Percentiles rank a stretch among this genome's conserved stretches.
phyloP scores from a whole-genome alignment of 2,888 invertebrate genomes.

The Sinhomidia bicolor region DNA sequence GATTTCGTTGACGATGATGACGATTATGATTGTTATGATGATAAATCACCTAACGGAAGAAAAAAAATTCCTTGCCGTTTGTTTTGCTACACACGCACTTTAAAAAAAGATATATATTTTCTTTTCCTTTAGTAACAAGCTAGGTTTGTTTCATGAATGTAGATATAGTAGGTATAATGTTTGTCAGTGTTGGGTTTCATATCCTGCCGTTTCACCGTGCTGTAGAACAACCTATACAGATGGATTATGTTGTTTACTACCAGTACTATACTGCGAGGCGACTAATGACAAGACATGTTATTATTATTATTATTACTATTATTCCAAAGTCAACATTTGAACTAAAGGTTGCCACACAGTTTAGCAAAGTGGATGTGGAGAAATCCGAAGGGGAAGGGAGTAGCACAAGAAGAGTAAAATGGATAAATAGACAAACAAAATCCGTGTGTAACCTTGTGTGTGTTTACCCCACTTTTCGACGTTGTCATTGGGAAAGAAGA shows the following conservation, averaged over 20 bases:
- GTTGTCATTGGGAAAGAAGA: no score
- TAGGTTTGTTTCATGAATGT: no score
- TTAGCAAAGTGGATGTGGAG: neutral
- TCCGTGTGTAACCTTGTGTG: neutral
- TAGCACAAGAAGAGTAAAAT: neutral
- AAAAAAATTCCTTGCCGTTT: neutral
- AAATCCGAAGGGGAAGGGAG: no score
- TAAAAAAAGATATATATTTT: no score
- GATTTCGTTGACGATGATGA: conserved; percentile 15
- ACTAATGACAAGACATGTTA: conserved; percentile 42
- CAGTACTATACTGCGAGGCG: neutral
- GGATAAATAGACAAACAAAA: conserved; percentile 5
- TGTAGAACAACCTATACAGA: neutral
- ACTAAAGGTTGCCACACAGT: neutral
- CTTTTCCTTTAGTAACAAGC: no score
- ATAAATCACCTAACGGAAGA: conserved; percentile 52
- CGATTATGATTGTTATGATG: conserved; percentile 40
- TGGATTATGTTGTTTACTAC: neutral
- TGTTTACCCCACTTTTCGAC: neutral
- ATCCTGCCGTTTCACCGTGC: neutral
- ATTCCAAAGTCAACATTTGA: conserved; percentile 14
- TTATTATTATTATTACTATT: conserved; percentile 2
- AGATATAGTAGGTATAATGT: no score
- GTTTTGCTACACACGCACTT: neutral
- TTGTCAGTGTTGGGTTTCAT: neutral